Percentiles rank a stretch among this genome's conserved stretches.
phyloP scores from a whole-genome alignment of 2,888 invertebrate species.

The Drosophila parthenogenetica region DNA sequence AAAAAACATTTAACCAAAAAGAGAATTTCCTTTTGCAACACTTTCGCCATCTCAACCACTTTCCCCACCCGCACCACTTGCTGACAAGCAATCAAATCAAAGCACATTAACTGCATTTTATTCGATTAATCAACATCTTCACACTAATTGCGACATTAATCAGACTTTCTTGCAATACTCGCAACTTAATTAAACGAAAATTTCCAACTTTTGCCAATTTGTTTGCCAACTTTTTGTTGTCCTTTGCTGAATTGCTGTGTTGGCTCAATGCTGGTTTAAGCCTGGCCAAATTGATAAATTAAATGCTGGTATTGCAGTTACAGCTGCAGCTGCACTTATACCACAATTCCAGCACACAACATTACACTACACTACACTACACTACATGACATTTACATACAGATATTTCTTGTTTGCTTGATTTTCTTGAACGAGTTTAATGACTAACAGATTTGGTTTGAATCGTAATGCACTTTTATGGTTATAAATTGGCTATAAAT shows the following conservation, averaged over 20 bases:
- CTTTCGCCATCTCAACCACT: too few relatives aligned
- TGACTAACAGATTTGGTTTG: neutral
- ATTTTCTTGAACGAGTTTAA: neutral
- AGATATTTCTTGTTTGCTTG: neutral
- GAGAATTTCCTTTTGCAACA: neutral
- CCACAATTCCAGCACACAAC: slow-evolving; percentile 12
- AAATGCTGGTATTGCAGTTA: slow-evolving; percentile 13
- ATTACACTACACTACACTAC: slow-evolving; percentile 11
- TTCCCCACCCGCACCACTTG: neutral
- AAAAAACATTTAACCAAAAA: slow-evolving; percentile 14
- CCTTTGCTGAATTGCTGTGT: neutral
- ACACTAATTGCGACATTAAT: slow-evolving; percentile 56
- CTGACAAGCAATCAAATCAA: slow-evolving; percentile 45
- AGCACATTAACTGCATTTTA: slow-evolving; percentile 43
- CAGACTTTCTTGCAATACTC: slow-evolving; percentile 12
- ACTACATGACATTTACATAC: slow-evolving; percentile 53
- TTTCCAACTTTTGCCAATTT: neutral
- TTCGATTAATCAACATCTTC: slow-evolving; percentile 44
- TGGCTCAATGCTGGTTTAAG: slow-evolving; percentile 32
- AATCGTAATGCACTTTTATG: too few relatives aligned
- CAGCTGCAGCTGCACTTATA: neutral
- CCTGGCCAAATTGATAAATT: slow-evolving; percentile 45
- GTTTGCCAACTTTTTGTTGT: neutral
- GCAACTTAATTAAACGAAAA: slow-evolving; percentile 47
- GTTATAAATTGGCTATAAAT: too few relatives aligned